phyloP scores from a whole-genome alignment of 2,113 vertebrate genomes.

The Ophthalmolycus amberensis region DNA sequence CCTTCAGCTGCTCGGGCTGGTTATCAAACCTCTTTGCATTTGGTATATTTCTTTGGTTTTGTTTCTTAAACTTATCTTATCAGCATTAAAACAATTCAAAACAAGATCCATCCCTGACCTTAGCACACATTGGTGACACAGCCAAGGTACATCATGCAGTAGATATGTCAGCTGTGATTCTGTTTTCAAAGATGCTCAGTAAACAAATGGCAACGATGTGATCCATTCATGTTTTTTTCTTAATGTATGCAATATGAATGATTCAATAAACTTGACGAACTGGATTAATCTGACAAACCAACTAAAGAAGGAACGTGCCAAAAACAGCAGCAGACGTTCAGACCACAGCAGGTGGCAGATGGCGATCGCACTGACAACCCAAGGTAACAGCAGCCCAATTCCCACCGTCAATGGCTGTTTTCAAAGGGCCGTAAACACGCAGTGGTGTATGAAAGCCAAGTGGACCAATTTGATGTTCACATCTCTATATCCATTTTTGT shows the following conservation, averaged over 20 bases:
- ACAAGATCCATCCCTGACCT: not conserved
- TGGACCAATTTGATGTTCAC: not conserved
- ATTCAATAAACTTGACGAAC: not conserved
- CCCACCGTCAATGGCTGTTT: not conserved
- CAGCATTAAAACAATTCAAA: too few relatives aligned
- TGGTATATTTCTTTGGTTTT: too few relatives aligned
- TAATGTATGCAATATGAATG: not conserved
- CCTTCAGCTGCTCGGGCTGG: too few relatives aligned
- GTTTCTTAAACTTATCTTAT: too few relatives aligned
- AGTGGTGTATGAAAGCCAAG: not conserved
- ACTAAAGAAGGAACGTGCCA: not conserved
- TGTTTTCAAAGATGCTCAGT: not conserved
- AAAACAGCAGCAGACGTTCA: not conserved
- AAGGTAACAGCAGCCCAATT: slow-evolving; percentile 6
- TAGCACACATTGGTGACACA: not conserved
- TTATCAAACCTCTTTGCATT: too few relatives aligned
- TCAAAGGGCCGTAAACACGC: not conserved
- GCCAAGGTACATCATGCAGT: not conserved
- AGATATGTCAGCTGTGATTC: not conserved
- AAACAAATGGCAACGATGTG: not conserved
- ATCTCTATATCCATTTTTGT: not conserved
- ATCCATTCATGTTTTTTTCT: not conserved
- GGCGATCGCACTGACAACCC: slow-evolving; percentile 16
- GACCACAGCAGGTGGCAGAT: slow-evolving; percentile 22
- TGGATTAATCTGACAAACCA: not conserved